Percentiles rank a stretch among this genome's conserved stretches.
These are phyloP conservation scores for Ispidina lecontei DNA, from an alignment of 2,797 vertebrate genomes.

Conservation along the genomic window DNA sequence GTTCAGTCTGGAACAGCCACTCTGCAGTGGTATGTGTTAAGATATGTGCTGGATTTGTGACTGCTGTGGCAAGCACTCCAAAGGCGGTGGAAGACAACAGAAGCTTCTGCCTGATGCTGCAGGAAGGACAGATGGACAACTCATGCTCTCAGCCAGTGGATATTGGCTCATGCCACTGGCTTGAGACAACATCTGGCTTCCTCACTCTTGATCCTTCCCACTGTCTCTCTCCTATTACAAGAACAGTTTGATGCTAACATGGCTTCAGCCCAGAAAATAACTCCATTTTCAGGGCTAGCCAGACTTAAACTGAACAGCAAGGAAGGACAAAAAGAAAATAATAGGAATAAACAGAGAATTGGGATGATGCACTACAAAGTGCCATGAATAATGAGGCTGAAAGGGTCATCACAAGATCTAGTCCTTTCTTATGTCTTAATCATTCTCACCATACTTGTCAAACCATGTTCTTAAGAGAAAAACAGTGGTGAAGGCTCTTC, in stretches of 20 bases:
- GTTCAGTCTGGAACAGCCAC: neutral
- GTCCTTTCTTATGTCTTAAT: neutral
- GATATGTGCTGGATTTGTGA: neutral
- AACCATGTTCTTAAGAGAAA: neutral
- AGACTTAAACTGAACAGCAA: neutral
- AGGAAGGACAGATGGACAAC: conserved; percentile 27
- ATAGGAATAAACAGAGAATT: neutral
- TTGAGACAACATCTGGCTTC: conserved; percentile 54
- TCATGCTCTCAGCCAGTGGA: neutral
- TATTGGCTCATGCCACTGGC: conserved; percentile 27
- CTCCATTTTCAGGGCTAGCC: conserved; percentile 7
- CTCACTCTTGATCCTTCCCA: conserved; percentile 1
- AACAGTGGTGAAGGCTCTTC: neutral
- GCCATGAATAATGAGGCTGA: neutral
- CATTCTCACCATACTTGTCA: neutral
- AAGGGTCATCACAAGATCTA: neutral
- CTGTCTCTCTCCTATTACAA: conserved; percentile 3
- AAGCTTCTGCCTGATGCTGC: conserved; percentile 46
- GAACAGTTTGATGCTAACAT: neutral
- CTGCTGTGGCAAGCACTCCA: neutral
- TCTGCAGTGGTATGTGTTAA: neutral
- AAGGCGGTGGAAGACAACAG: conserved; percentile 15
- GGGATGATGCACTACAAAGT: neutral
- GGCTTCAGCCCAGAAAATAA: conserved; percentile 36
- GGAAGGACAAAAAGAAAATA: neutral